These are phyloP conservation scores for Gymnosoma rotundatum DNA, from an alignment of 2,888 invertebrate genomes.

Conservation along the genomic window DNA sequence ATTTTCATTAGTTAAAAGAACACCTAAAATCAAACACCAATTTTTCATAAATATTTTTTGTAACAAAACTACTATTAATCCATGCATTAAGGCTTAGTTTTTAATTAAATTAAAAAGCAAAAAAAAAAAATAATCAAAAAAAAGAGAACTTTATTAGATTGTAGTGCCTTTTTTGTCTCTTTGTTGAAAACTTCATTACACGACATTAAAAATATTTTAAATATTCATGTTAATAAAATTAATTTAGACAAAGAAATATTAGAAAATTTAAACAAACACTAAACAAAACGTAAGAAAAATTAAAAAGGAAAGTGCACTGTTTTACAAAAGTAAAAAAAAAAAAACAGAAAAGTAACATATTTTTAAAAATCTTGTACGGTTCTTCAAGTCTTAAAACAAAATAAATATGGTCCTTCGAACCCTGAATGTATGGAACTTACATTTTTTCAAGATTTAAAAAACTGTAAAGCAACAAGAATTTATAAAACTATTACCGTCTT, in stretches of 20 bases:
- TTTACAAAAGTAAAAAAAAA: not conserved
- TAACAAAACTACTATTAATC: slow-evolving; percentile 45
- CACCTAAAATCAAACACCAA: slow-evolving; percentile 70
- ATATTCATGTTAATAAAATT: slow-evolving; percentile 31
- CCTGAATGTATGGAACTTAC: too few species aligned
- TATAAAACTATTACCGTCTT: too few species aligned
- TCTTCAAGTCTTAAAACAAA: not conserved
- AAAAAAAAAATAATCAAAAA: slow-evolving; percentile 5
- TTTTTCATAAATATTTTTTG: slow-evolving; percentile 66
- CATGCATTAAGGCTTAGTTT: slow-evolving; percentile 68
- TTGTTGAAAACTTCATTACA: slow-evolving; percentile 66
- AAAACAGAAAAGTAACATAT: not conserved
- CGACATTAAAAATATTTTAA: slow-evolving; percentile 26
- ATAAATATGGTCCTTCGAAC: not conserved
- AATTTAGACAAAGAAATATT: slow-evolving; percentile 25
- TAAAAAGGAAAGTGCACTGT: slow-evolving; percentile 22
- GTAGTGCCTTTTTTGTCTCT: slow-evolving; percentile 80
- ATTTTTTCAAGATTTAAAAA: too few species aligned
- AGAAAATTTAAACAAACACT: slow-evolving; percentile 7
- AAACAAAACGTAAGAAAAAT: not conserved
- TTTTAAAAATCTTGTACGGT: too few species aligned
- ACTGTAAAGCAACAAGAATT: too few species aligned
- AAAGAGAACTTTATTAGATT: slow-evolving; percentile 76
- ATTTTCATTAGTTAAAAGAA: not conserved
- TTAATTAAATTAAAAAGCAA: slow-evolving; percentile 54